These are phyloP conservation scores for Schrankia costaestrigalis DNA, from an alignment of 2,888 invertebrate genomes.

Conservation along the genomic window DNA sequence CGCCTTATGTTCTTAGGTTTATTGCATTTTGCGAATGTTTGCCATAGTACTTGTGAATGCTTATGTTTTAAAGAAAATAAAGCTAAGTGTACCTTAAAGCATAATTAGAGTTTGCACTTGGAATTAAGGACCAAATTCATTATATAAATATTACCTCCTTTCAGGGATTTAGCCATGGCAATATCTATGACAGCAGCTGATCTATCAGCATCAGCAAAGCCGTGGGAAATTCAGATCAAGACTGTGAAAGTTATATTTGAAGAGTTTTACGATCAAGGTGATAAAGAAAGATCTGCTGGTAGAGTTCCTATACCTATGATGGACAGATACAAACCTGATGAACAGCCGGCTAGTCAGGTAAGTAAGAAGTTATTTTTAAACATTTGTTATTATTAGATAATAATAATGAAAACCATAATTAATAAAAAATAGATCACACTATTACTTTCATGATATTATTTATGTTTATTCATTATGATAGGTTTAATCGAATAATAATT, in stretches of 20 bases:
- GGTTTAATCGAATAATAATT: not conserved
- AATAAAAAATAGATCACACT: not conserved
- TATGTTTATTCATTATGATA: not conserved
- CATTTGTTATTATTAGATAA: too few species aligned
- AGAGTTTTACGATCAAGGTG: slow-evolving; percentile 90
- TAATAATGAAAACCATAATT: too few species aligned
- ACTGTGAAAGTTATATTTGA: slow-evolving; percentile 91
- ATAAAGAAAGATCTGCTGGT: slow-evolving; percentile 85
- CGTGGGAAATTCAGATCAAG: slow-evolving; percentile 90
- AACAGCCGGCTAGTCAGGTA: slow-evolving; percentile 88
- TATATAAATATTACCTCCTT: too few species aligned
- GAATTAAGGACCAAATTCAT: too few species aligned
- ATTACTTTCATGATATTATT: not conserved
- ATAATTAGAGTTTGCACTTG: too few species aligned
- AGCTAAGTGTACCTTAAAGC: too few species aligned
- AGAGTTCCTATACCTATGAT: slow-evolving; percentile 89
- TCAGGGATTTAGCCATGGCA: slow-evolving; percentile 84
- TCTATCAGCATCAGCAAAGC: slow-evolving; percentile 90
- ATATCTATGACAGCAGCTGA: slow-evolving; percentile 92
- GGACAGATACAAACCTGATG: slow-evolving; percentile 86
- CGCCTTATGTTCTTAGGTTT: too few species aligned
- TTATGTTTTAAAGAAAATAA: too few species aligned
- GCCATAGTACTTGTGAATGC: too few species aligned
- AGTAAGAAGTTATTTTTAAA: not conserved
- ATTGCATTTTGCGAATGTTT: too few species aligned